Evolutionary conservation across 35 echinoderm and acorn worm genomes (phyloP).

Genomic region (Ophiothrix spiculata): DNA sequence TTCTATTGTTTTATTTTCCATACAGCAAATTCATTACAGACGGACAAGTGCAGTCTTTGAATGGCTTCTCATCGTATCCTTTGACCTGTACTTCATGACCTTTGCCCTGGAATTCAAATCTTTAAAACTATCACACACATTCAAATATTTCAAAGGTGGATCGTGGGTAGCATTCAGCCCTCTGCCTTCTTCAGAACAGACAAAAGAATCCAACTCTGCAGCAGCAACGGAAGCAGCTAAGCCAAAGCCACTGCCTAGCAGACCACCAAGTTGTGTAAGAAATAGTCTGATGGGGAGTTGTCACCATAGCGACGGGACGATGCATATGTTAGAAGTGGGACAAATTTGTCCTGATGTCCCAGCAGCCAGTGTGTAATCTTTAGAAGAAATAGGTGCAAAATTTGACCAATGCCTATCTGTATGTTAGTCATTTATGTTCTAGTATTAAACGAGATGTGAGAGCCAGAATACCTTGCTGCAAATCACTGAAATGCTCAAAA

Average conservation of each 20-base stretch:
- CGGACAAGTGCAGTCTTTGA: background rate
- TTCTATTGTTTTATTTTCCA: background rate
- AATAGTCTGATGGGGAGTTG: background rate
- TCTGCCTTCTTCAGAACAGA: background rate
- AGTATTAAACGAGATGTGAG: too few relatives aligned
- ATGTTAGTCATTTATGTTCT: too few relatives aligned
- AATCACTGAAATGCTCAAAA: too few relatives aligned
- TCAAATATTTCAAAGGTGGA: conserved; percentile 5
- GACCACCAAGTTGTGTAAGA: too few relatives aligned
- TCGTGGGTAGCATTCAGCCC: background rate
- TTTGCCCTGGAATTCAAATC: conserved; percentile 9
- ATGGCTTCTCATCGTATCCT: background rate
- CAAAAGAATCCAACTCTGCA: background rate
- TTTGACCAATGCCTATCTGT: too few relatives aligned
- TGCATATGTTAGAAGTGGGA: background rate
- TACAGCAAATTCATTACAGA: conserved; percentile 9
- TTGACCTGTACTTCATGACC: conserved; percentile 5
- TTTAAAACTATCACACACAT: background rate
- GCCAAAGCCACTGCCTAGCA: too few relatives aligned
- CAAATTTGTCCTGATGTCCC: background rate
- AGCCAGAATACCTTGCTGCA: too few relatives aligned
- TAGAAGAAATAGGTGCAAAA: too few relatives aligned
- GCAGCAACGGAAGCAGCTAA: too few relatives aligned
- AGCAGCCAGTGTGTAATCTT: too few relatives aligned
- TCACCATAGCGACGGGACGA: background rate